Evolutionary conservation across 2,888 invertebrate genomes (phyloP), one percentile per base, ranked within the genome.

Genomic region (Cataglyphis altisquamis): DNA sequence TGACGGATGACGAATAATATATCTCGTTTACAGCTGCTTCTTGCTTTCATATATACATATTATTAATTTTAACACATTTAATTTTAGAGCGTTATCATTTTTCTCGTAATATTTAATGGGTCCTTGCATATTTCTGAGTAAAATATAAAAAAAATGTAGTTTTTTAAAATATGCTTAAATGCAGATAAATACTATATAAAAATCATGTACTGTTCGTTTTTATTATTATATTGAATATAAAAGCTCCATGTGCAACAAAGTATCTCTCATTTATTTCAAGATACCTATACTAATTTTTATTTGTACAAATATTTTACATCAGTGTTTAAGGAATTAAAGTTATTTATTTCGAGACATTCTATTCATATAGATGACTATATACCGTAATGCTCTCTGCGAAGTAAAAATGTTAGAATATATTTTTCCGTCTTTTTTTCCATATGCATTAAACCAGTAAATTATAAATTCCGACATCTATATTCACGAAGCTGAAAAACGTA

Each of bases 401-500:
- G 25, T 29, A 9, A 73, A n/a, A 45, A 45, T 62, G 41, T 41
- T 9, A 55, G 55, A 72, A 8, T 41, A n/a, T 45, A 29, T 12
- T 15, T 36, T 18, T 21, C 8, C n/a, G 15, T n/a, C n/a, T 55
- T 57, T 55, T 25, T 57, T 18, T 18, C 4, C n/a, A 18, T 21
- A 8, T n/a, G 15, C 45, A n/a, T 60, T 78, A 78, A 78, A 78
- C 32, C 18, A 60, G 29, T n/a, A 55, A 68, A 68, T 68, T 57
- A 32, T 60, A 45, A 67, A 48, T 39, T 29, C 25, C 15, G 68
- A 62, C 52, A 57, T 29, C 29, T 83, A 62, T 57, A 45, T 60
- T 66, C 25, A 36, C 48, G 45, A 67, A 81, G 75, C 60, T 80
- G 48, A 78, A 36, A 85, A 85, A 88, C 86, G 73, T 86, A 48